phyloP scores from a whole-genome alignment of 2,113 vertebrate genomes.

The Semicossyphus pulcher region DNA sequence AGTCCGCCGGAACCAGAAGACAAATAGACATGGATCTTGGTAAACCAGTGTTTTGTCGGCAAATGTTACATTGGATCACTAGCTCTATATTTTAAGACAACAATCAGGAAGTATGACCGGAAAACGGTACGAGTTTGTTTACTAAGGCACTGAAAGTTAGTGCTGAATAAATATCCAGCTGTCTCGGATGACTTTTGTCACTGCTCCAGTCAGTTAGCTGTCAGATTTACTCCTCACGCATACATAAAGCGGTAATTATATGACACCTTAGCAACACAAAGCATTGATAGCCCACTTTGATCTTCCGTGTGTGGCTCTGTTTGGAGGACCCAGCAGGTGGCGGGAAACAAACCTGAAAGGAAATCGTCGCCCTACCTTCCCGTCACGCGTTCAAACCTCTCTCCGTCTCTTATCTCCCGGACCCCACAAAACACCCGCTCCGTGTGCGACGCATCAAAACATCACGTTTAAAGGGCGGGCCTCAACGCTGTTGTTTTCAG shows the following conservation, averaged over 20 bases:
- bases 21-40: slow-evolving; percentile 51
- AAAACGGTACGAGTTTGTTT: not conserved
- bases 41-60: slow-evolving; percentile 22
- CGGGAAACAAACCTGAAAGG: slow-evolving; percentile 57
- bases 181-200: slow-evolving; percentile 35
- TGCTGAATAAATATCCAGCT: slow-evolving; percentile 18
- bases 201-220: slow-evolving; percentile 25
- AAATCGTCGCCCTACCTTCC: slow-evolving; percentile 13
- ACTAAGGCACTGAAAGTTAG: not conserved
- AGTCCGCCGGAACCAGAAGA: slow-evolving; percentile 61
- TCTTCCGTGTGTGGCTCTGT: slow-evolving; percentile 50
- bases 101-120: not conserved
- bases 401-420: slow-evolving; percentile 45
- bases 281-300: slow-evolving; percentile 46
- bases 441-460: slow-evolving; percentile 43
- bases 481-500: not conserved
- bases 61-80: slow-evolving; percentile 12
- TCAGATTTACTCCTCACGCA: slow-evolving; percentile 14
- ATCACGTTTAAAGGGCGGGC: slow-evolving; percentile 8
- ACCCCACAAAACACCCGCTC: slow-evolving; percentile 50
- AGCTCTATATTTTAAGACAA: not conserved
- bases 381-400: slow-evolving; percentile 48
- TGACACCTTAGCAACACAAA: slow-evolving; percentile 42
- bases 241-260: slow-evolving; percentile 51
- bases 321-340: slow-evolving; percentile 62